Evolutionary conservation across 2,888 invertebrate species (phyloP).

Genomic region (Ormyrus rosae): DNA sequence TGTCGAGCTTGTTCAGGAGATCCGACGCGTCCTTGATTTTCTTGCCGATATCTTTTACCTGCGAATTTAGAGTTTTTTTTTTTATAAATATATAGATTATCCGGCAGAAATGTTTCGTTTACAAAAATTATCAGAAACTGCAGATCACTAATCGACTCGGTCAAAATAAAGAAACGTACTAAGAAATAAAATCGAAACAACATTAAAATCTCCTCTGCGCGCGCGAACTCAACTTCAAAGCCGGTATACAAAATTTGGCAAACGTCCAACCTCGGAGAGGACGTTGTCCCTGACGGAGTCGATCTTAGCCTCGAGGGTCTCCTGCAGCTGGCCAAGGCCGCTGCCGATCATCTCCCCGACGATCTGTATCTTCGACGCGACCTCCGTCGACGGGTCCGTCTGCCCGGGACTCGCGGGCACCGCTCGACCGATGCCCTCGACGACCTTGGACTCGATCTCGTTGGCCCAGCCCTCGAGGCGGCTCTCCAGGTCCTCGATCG

Average conservation of each 20-base stretch:
- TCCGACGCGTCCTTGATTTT: conserved; percentile 23
- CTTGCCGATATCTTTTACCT: conserved; percentile 31
- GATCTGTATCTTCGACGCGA: not conserved
- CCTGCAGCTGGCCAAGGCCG: conserved; percentile 18
- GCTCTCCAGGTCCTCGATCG: conserved; percentile 77
- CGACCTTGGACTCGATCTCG: conserved; percentile 75
- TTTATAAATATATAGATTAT: no score
- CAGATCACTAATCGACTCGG: no score
- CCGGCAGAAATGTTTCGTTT: no score
- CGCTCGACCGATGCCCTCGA: conserved; percentile 69
- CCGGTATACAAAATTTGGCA: not conserved
- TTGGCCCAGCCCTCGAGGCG: conserved; percentile 76
- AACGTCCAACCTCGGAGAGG: conserved; percentile 28
- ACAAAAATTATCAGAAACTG: no score
- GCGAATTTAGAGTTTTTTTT: no score
- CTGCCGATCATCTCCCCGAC: conserved; percentile 57
- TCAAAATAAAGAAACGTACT: no score
- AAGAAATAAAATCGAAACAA: no score
- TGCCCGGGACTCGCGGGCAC: not conserved
- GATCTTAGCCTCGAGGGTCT: not conserved
- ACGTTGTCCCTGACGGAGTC: conserved; percentile 26
- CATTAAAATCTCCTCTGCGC: no score
- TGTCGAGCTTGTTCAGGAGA: conserved; percentile 27
- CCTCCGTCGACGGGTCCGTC: not conserved
- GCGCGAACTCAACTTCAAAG: not conserved